Percentiles rank a stretch among this genome's conserved stretches.
phyloP scores from a whole-genome alignment of 2,888 invertebrate species.

The Pheosia tremula region DNA sequence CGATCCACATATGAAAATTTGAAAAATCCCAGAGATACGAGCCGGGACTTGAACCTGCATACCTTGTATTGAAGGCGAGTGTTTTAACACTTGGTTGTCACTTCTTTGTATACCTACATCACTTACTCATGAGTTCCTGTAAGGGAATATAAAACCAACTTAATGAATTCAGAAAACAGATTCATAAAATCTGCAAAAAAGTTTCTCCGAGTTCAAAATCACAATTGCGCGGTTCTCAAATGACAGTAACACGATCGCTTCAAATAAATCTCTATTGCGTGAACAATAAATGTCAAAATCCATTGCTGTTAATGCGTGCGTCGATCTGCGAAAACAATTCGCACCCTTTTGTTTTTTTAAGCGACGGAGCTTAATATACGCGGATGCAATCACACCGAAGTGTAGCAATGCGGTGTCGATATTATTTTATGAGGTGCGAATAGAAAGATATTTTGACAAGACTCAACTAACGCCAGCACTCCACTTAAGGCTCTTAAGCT shows the following conservation, averaged over 20 bases:
- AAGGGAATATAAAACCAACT: neutral
- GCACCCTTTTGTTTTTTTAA: slow-evolving; percentile 50
- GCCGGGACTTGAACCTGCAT: too few relatives aligned
- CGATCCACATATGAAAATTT: too few relatives aligned
- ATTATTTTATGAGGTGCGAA: neutral
- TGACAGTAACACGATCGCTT: slow-evolving; percentile 12
- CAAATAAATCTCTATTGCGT: slow-evolving; percentile 32
- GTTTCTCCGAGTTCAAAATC: slow-evolving; percentile 1
- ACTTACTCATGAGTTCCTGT: too few relatives aligned
- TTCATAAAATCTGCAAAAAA: slow-evolving; percentile 5
- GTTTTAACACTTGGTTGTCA: too few relatives aligned
- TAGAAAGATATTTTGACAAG: too few relatives aligned
- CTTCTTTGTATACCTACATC: too few relatives aligned
- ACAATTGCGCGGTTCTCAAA: slow-evolving; percentile 13
- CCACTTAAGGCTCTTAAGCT: too few relatives aligned
- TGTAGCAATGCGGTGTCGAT: slow-evolving; percentile 1
- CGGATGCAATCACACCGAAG: slow-evolving; percentile 33
- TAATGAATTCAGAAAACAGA: neutral
- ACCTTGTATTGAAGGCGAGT: too few relatives aligned
- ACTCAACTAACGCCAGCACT: too few relatives aligned
- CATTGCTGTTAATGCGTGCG: slow-evolving; percentile 25
- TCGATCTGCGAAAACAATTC: slow-evolving; percentile 49
- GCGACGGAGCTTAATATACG: slow-evolving; percentile 36
- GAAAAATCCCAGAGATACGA: too few relatives aligned
- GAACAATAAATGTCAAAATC: slow-evolving; percentile 35